Percentiles rank a stretch among this genome's conserved stretches.
These are phyloP conservation scores for Meda fulgida DNA, from an alignment of 2,797 vertebrate species.

Conservation along the genomic window DNA sequence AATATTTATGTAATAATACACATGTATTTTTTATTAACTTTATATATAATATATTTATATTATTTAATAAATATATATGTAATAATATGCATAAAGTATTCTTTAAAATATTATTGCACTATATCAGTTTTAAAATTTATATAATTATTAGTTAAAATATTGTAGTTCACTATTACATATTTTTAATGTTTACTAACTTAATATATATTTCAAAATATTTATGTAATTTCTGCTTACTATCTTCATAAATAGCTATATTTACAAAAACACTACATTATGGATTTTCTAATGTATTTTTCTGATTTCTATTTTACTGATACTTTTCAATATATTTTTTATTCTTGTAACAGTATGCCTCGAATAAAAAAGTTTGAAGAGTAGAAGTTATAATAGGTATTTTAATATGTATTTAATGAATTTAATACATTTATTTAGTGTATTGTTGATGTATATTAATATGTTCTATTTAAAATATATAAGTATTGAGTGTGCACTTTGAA, in stretches of 20 bases:
- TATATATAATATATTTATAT: neutral
- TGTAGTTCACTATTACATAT: neutral
- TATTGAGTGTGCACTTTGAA: neutral
- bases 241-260: neutral
- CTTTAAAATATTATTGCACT: neutral
- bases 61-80: neutral
- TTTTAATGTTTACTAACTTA: neutral
- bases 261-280: neutral
- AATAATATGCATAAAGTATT: neutral
- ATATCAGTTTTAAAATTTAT: neutral
- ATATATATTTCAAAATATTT: neutral
- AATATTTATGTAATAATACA: neutral
- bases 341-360: neutral
- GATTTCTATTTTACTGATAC: neutral
- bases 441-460: neutral
- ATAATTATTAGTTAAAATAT: neutral
- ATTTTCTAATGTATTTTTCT: neutral
- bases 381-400: neutral
- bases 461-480: neutral
- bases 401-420: neutral
- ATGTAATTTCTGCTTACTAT: neutral
- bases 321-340: neutral
- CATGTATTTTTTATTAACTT: neutral
- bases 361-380: neutral
- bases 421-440: neutral